Evolutionary conservation across 1,140 invertebrate genomes (phyloP).

Genomic region (Drosophila subobscura): DNA sequence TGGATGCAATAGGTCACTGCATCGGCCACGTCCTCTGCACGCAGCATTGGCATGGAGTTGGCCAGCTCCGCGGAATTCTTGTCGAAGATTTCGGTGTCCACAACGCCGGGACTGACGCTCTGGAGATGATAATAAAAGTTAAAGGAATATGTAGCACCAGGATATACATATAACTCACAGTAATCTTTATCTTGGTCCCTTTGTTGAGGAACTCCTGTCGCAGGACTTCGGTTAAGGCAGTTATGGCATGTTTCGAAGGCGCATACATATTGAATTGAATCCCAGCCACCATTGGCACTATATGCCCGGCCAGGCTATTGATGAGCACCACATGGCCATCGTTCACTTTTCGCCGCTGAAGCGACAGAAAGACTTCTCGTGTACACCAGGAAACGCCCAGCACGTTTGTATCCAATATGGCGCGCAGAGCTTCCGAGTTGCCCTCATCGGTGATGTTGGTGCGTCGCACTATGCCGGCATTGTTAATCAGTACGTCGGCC

Average conservation of each 20-base stretch:
- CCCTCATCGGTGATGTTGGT: constrained; percentile 57
- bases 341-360: constrained; percentile 85
- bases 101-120: constrained; percentile 87
- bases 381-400: constrained; percentile 85
- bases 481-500: constrained; percentile 88
- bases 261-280: constrained; percentile 84
- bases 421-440: constrained; percentile 50
- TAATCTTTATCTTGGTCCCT: constrained; percentile 63
- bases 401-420: constrained; percentile 85
- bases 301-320: constrained; percentile 85
- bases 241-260: constrained; percentile 86
- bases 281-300: constrained; percentile 66
- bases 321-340: constrained; percentile 85
- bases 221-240: constrained; percentile 85
- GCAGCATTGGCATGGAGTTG: constrained; percentile 59
- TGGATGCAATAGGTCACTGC: constrained; percentile 86
- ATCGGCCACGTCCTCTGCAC: constrained; percentile 85
- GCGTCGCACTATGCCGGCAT: constrained; percentile 85
- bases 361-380: constrained; percentile 85
- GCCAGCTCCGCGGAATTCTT: constrained; percentile 21
- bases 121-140: constrained; percentile 63
- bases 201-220: constrained; percentile 86
- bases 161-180: too few species aligned
- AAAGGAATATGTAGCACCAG: too few species aligned
- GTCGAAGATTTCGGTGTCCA: constrained; percentile 83